Evolutionary conservation across 2,888 invertebrate genomes (phyloP).

Genomic region (Peribatodes rhomboidaria): DNA sequence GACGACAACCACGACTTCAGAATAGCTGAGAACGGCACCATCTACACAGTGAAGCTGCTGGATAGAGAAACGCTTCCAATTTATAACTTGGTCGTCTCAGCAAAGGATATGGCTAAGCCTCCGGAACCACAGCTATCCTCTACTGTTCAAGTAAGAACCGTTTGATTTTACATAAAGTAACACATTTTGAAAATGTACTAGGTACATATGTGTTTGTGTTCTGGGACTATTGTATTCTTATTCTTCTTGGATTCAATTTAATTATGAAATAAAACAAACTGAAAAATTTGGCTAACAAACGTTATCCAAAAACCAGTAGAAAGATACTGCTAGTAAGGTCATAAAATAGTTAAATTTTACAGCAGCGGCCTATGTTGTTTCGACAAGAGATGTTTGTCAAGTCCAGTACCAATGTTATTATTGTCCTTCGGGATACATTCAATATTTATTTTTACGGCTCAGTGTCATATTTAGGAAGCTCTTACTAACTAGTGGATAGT

Average conservation of each 20-base stretch:
- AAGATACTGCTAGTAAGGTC: no score
- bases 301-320: no score
- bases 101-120: slow-evolving; percentile 92
- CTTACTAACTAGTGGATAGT: slow-evolving; percentile 52
- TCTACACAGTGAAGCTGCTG: slow-evolving; percentile 90
- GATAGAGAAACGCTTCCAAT: slow-evolving; percentile 94
- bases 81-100: slow-evolving; percentile 95
- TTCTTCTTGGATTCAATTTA: no score
- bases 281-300: no score
- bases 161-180: background rate
- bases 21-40: slow-evolving; percentile 94
- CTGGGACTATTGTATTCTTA: no score
- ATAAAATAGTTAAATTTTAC: background rate
- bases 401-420: slow-evolving; percentile 42
- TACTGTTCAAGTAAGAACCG: slow-evolving; percentile 91
- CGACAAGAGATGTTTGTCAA: slow-evolving; percentile 35
- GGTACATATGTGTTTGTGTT: no score
- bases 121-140: slow-evolving; percentile 92
- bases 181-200: no score
- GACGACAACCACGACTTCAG: slow-evolving; percentile 93
- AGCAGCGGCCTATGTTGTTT: background rate
- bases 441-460: slow-evolving; percentile 63
- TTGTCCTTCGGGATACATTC: slow-evolving; percentile 44
- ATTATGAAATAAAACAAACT: no score
- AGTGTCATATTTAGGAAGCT: slow-evolving; percentile 66